Conservation (phyloP, 2,888 invertebrate genomes). For the Lagria hirta region DNA sequence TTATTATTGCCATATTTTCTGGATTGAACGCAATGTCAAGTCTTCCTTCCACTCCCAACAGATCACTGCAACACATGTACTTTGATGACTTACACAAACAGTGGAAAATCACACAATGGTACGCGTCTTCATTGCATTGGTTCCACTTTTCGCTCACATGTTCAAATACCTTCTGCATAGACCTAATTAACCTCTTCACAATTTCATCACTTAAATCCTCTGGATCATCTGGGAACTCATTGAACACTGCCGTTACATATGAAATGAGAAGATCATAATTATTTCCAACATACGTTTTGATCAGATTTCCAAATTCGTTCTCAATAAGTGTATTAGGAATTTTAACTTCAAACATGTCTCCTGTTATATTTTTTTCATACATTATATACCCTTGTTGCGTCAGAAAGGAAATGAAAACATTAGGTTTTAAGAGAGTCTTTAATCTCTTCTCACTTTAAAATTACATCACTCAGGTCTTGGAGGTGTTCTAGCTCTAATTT, state of each 20-base stretch:
- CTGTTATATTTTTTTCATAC: slow-evolving; percentile 4
- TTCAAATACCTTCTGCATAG: slow-evolving; percentile 12
- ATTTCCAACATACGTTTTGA: slow-evolving; percentile 7
- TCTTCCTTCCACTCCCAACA: neutral
- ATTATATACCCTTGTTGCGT: slow-evolving; percentile 8
- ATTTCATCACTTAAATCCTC: slow-evolving; percentile 7
- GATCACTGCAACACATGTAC: neutral
- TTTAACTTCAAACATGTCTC: slow-evolving; percentile 9
- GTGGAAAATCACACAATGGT: slow-evolving; percentile 3
- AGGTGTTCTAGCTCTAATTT: slow-evolving; percentile 7
- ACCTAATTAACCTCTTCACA: slow-evolving; percentile 5
- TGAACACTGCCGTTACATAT: slow-evolving; percentile 9
- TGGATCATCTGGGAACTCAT: slow-evolving; percentile 10
- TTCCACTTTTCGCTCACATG: slow-evolving; percentile 7
- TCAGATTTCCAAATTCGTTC: slow-evolving; percentile 11
- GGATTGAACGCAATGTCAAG: slow-evolving; percentile 8
- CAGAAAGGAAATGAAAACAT: slow-evolving; percentile 9
- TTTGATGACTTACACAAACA: slow-evolving; percentile 2
- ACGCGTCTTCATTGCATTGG: slow-evolving; percentile 4
- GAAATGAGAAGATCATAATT: slow-evolving; percentile 6
- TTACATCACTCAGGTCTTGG: slow-evolving; percentile 9
- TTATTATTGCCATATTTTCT: slow-evolving; percentile 8
- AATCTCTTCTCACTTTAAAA: slow-evolving; percentile 7
- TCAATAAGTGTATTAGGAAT: slow-evolving; percentile 10
- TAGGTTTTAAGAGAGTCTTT: slow-evolving; percentile 9